phyloP scores from a whole-genome alignment of 1,140 invertebrate genomes.

The Lepidurus packardi region DNA sequence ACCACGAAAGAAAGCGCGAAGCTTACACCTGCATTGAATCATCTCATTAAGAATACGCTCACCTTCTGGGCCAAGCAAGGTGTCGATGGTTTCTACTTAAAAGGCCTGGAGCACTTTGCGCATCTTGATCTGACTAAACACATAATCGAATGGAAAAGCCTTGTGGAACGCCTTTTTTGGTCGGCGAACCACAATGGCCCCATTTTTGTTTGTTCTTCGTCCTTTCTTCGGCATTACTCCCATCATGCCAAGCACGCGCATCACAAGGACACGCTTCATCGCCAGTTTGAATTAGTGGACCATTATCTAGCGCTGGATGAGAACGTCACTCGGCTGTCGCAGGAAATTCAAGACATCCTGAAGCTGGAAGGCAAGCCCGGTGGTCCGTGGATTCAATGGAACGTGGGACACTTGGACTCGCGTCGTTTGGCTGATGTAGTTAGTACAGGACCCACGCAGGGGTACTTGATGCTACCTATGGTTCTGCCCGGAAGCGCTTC shows the following conservation, averaged over 20 bases:
- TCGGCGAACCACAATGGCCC: not conserved
- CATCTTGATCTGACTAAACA: constrained; percentile 48
- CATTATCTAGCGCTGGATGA: constrained; percentile 24
- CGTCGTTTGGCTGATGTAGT: constrained; percentile 16
- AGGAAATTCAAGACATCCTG: constrained; percentile 24
- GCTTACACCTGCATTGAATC: constrained; percentile 33
- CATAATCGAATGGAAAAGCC: constrained; percentile 59
- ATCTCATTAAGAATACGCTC: constrained; percentile 51
- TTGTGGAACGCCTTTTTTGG: constrained; percentile 44
- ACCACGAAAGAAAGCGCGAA: not conserved
- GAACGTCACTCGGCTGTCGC: not conserved
- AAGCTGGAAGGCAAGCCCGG: constrained; percentile 16
- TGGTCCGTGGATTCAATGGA: constrained; percentile 32
- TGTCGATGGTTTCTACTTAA: constrained; percentile 75
- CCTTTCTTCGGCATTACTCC: constrained; percentile 27
- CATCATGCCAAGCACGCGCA: not conserved
- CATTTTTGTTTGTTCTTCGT: constrained; percentile 26
- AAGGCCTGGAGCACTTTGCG: constrained; percentile 55
- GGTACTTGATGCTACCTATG: constrained; percentile 60
- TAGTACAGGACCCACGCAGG: constrained; percentile 47
- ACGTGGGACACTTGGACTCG: constrained; percentile 7
- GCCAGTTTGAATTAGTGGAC: constrained; percentile 31
- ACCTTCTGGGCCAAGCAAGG: constrained; percentile 58
- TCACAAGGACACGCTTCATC: not conserved
- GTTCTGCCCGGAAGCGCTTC: constrained; percentile 71